phyloP scores from a whole-genome alignment of 2,888 invertebrate species.

The Scaeva pyrastri region DNA sequence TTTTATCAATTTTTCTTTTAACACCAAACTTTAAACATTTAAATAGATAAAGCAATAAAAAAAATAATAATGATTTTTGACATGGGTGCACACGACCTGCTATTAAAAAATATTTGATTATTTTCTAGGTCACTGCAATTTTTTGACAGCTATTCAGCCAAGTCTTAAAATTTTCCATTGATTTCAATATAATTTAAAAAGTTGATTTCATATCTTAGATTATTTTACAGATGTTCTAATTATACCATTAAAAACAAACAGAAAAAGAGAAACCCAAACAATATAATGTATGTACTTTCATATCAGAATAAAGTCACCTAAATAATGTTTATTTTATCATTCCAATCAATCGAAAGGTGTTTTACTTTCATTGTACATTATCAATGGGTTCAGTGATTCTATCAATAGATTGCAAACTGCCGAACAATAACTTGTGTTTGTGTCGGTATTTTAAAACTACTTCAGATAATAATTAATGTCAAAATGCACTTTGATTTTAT shows the following conservation, averaged over 20 bases:
- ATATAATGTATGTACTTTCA: background rate
- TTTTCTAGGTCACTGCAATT: too few relatives aligned
- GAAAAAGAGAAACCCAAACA: background rate
- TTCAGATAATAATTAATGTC: background rate
- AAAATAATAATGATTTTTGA: too few relatives aligned
- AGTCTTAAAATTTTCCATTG: too few relatives aligned
- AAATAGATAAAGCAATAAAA: too few relatives aligned
- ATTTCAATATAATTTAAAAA: too few relatives aligned
- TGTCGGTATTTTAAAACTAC: constrained; percentile 4
- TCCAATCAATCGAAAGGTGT: constrained; percentile 3
- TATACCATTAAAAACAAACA: background rate
- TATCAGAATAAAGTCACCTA: background rate
- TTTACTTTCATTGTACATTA: background rate
- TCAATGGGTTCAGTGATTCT: background rate
- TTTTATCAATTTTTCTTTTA: too few relatives aligned
- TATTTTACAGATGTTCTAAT: background rate
- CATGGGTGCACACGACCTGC: too few relatives aligned
- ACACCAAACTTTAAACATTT: too few relatives aligned
- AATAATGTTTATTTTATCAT: constrained; percentile 13
- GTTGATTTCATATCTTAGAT: background rate
- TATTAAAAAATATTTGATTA: too few relatives aligned
- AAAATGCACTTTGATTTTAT: constrained; percentile 16
- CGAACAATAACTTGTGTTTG: background rate
- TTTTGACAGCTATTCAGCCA: too few relatives aligned
- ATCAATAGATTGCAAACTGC: background rate